Evolutionary conservation across 2,113 vertebrate species (phyloP), one percentile per base, ranked within the genome.

Genomic region (Mola mola): DNA sequence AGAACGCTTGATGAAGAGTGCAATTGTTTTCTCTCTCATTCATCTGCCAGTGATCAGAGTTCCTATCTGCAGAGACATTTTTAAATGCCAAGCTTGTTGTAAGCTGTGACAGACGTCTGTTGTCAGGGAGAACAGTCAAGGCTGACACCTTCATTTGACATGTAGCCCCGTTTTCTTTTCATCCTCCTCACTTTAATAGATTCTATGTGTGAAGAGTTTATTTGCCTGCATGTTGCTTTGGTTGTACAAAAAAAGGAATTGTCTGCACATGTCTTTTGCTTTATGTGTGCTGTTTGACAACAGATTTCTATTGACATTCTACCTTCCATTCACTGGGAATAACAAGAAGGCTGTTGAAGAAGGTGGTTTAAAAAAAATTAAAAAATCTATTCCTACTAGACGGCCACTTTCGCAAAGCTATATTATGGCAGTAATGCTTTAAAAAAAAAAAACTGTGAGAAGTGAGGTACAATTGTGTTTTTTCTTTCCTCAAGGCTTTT

Each of bases 401-500:
- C 4, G 37, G 8, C 4, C 15, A 36, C 13, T 3, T 38, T 16
- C 6, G 28, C 28, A 5, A 9, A n/a, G n/a, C n/a, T n/a, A n/a
- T n/a, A n/a, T n/a, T n/a, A n/a, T n/a, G n/a, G n/a, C n/a, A n/a
- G n/a, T n/a, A n/a, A n/a, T n/a, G n/a, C n/a, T n/a, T n/a, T 16
- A 19, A 8, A 8, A 17, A 40, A 9, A n/a, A 17, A 40, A 19
- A 6, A 12, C 11, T 25, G 12, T 20, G 10, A 44, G 42, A 41
- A 22, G 22, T 43, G 20, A 68, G 44, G 20, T 66, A 16, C 67
- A 33, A 76, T 53, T 20, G 64, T 22, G 9, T 38, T 36, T 24
- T 24, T 5, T 63, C 64, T 38, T 78, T 16, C 37, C 74, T 69
- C 12, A 40, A 99, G 97, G 93, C 93, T 99, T 78, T 98, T 98